A percentile compares a stretch with the other conserved stretches of the same genome.
Conservation (phyloP, 2,113 vertebrate genomes). For the Paradoxurus hermaphroditus region DNA sequence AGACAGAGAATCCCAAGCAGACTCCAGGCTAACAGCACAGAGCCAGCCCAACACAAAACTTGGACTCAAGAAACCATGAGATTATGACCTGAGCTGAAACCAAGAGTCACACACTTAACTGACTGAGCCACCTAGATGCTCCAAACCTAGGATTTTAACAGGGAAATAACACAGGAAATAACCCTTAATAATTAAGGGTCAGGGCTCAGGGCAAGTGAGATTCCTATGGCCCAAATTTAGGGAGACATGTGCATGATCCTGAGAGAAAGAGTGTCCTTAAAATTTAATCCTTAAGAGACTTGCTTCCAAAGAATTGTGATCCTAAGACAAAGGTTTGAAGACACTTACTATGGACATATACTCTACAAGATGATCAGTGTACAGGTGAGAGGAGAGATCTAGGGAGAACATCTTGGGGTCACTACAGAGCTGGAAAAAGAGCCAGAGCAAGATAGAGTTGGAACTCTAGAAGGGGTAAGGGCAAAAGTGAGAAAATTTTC, state of each 20-base stretch:
- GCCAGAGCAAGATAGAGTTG: not conserved
- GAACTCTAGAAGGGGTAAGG: not conserved
- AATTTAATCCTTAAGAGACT: not conserved
- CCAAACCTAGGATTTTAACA: not conserved
- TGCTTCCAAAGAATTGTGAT: no score
- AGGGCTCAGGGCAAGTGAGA: not conserved
- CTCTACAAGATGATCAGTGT: accelerated
- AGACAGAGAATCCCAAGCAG: no score
- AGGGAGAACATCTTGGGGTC: not conserved
- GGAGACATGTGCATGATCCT: no score
- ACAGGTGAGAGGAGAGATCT: not conserved
- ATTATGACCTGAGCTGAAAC: no score
- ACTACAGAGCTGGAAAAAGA: not conserved
- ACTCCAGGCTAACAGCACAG: no score
- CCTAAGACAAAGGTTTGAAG: not conserved
- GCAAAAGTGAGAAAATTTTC: not conserved
- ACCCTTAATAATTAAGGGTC: not conserved
- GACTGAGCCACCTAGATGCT: no score
- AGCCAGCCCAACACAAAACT: no score
- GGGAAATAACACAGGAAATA: not conserved
- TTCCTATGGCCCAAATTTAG: not conserved
- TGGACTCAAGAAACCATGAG: no score
- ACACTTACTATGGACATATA: not conserved
- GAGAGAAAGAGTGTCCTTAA: not conserved
- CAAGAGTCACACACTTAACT: no score